Conservation (phyloP, 2,888 invertebrate genomes). For the Hylaea fasciaria region DNA sequence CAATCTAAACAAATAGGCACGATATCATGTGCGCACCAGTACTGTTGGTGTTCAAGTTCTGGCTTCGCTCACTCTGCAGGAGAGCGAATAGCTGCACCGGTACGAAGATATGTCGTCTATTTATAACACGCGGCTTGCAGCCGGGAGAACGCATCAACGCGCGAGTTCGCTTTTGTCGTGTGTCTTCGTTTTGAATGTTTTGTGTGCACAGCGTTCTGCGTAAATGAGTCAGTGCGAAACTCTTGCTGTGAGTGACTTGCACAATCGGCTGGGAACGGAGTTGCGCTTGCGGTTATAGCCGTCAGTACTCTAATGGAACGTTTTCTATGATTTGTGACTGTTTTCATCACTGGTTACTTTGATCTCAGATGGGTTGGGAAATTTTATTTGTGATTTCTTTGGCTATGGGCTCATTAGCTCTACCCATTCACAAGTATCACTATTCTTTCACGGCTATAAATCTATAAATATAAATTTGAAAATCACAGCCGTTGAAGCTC, state of each 20-base stretch:
- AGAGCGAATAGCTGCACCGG: slow-evolving; percentile 69
- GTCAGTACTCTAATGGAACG: slow-evolving; percentile 5
- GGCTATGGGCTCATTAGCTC: no score
- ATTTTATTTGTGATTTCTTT: no score
- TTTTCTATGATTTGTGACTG: slow-evolving; percentile 7
- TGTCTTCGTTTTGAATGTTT: slow-evolving; percentile 68
- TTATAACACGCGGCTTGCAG: slow-evolving; percentile 76
- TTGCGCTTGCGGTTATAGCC: slow-evolving; percentile 20
- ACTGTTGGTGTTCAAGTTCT: slow-evolving; percentile 55
- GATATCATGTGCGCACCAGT: slow-evolving; percentile 48
- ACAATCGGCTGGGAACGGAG: slow-evolving; percentile 35
- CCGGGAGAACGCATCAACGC: slow-evolving; percentile 66
- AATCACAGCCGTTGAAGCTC: no score
- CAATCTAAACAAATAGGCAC: slow-evolving; percentile 63
- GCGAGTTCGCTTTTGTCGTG: slow-evolving; percentile 64
- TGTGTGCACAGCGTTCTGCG: slow-evolving; percentile 47
- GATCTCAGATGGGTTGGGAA: no score
- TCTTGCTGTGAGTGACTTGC: slow-evolving; percentile 39
- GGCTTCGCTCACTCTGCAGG: slow-evolving; percentile 74
- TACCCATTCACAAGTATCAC: no score
- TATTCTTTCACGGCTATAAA: no score
- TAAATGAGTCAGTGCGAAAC: slow-evolving; percentile 39
- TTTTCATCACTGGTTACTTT: background rate
- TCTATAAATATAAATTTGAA: no score
- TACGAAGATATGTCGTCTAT: slow-evolving; percentile 80